Evolutionary conservation across 2,888 invertebrate genomes (phyloP).

Genomic region (Macropis europaea): DNA sequence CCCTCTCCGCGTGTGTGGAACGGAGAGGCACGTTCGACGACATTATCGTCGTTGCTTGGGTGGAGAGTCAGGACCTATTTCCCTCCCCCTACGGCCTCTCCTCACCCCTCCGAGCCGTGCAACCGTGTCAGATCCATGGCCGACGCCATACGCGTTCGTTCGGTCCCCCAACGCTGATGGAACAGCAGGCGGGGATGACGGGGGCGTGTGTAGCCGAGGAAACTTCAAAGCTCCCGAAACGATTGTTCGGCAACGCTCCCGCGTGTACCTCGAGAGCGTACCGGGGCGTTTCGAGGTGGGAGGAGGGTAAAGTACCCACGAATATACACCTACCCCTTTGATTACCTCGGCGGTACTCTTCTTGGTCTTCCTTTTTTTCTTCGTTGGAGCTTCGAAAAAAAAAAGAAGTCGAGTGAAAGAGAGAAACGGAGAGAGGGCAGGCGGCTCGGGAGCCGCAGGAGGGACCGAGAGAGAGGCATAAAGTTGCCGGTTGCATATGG

Average conservation of each 20-base stretch:
- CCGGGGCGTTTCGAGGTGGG: constrained; percentile 54
- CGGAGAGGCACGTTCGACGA: constrained; percentile 55
- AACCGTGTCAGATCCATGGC: constrained; percentile 25
- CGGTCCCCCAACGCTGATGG: constrained; percentile 40
- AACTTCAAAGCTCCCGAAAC: constrained; percentile 75
- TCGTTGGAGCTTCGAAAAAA: constrained; percentile 37
- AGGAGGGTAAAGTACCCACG: constrained; percentile 65
- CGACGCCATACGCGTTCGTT: constrained; percentile 34
- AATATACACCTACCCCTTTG: constrained; percentile 72
- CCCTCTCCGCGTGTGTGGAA: constrained; percentile 21
- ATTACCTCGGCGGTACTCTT: constrained; percentile 67
- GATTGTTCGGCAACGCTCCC: constrained; percentile 72
- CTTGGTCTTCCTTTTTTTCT: constrained; percentile 50
- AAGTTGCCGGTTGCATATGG: constrained; percentile 43
- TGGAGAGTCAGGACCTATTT: constrained; percentile 51
- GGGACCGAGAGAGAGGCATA: constrained; percentile 32
- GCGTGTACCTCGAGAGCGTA: constrained; percentile 62
- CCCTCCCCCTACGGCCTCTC: constrained; percentile 33
- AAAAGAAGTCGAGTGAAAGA: constrained; percentile 6
- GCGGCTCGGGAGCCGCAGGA: no score
- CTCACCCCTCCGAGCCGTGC: not conserved
- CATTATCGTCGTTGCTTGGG: constrained; percentile 54
- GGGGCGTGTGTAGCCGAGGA: constrained; percentile 54
- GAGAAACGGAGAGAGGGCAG: not conserved
- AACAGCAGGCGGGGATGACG: constrained; percentile 26